Base-by-base conservation (phyloP, 2,888 invertebrate species). In the Calliphora vomitoria region DNA sequence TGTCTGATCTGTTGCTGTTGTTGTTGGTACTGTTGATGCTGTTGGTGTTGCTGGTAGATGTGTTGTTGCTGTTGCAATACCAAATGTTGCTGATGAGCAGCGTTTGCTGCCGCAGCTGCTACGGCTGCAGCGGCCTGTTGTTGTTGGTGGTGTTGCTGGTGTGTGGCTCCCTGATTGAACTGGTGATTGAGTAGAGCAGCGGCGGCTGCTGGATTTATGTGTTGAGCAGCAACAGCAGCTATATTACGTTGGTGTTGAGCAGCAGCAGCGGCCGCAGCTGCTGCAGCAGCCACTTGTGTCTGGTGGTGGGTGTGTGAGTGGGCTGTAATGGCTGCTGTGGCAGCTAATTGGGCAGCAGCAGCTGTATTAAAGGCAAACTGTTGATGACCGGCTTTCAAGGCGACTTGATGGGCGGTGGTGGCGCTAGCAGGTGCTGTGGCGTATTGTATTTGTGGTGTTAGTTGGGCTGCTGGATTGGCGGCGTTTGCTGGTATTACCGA, bases 371-470 rank as follows among this genome's bases (percentile, higher is more conserved):
- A 91, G 47, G 90, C 90, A 88, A 91, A 90, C 87, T 91, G 91
- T 86, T 91, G 87, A 35, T 87, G 93, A 58, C 93, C 93, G 89
- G 91, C 90, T 87, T 93, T 93, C 50, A 92, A 89, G 47, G 91
- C 90, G 83, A 91, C 91, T 71, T 85, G 85, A 71, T 85, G 85
- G 85, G 81, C 89, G 53, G 92, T 92, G 87, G 90, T 90, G 78
- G 91, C 91, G 88, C 90, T 89, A 83, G 91, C 90, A 92, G 94
- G 89, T 93, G 94, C 92, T 93, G 93, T 91, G 92, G 94, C 93
- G 91, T 90, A 91, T 69, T 91, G 91, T 71, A 91, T 85, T 82
- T 90, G 90, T 47, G 89, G 90, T 88, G 89, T 72, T 74, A 90
- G 53, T 84, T 90, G 90, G 92, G 93, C 90, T 92, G 94, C 92